Percentiles rank a stretch among this genome's conserved stretches.
Conservation (phyloP, 2,888 invertebrate species). For the Hemistola chrysoprasaria region DNA sequence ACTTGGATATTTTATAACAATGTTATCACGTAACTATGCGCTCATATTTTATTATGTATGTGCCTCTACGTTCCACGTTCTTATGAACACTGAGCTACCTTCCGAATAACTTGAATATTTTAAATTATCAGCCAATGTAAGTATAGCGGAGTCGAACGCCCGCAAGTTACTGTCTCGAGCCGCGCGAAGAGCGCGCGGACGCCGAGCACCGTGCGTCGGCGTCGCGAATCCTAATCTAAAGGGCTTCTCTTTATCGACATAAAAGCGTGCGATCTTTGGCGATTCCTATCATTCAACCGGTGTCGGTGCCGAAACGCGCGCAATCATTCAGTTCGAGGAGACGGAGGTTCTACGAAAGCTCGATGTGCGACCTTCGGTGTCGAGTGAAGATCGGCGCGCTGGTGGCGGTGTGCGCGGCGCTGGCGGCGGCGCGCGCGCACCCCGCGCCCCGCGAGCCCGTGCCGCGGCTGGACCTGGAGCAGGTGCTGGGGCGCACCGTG, state of each 20-base stretch:
- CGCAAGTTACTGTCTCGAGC: no score
- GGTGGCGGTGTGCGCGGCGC: constrained; percentile 9
- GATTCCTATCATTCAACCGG: constrained; percentile 9
- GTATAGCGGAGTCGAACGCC: no score
- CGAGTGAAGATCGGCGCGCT: constrained; percentile 6
- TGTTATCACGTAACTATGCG: no score
- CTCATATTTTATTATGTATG: no score
- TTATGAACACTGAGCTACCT: no score
- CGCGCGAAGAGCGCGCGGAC: no score
- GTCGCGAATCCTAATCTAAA: constrained; percentile 2
- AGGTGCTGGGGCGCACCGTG: constrained; percentile 29
- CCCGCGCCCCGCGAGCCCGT: constrained; percentile 1
- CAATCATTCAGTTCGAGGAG: not conserved
- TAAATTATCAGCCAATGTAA: no score
- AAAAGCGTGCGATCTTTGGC: constrained; percentile 8
- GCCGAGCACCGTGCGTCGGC: not conserved
- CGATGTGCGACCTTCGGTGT: no score
- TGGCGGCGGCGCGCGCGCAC: constrained; percentile 13
- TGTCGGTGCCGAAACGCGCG: constrained; percentile 1
- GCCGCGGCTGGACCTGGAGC: constrained; percentile 29
- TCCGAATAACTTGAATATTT: no score
- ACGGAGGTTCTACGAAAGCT: no score
- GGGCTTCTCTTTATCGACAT: constrained; percentile 12
- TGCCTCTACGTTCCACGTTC: no score
- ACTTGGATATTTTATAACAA: no score